These are phyloP conservation scores for Pristis pectinata DNA, from an alignment of 2,797 vertebrate genomes.

Conservation along the genomic window DNA sequence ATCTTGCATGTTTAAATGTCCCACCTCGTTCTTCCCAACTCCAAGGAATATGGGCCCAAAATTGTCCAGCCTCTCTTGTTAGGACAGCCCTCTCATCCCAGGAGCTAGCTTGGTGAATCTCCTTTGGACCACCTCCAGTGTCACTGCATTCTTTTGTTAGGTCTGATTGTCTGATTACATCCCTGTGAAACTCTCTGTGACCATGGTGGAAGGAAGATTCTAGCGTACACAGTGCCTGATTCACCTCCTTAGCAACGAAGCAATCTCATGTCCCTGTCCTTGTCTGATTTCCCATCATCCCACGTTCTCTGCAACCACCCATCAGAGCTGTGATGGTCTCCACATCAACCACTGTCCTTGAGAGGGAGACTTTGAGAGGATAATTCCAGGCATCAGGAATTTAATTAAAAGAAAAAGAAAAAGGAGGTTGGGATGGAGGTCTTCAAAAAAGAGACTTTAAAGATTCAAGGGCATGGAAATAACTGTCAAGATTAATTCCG, in stretches of 20 bases:
- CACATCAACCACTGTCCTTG: background rate
- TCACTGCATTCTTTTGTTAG: no score
- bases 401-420: background rate
- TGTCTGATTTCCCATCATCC: no score
- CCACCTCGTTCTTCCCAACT: no score
- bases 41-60: no score
- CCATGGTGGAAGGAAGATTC: no score
- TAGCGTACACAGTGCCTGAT: no score
- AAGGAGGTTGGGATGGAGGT: background rate
- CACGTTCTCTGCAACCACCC: background rate
- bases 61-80: background rate
- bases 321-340: background rate
- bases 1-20: no score
- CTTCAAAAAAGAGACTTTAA: background rate
- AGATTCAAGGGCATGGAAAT: background rate
- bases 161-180: no score
- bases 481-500: conserved; percentile 8
- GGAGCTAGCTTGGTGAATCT: no score
- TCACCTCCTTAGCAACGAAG: background rate
- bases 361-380: background rate
- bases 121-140: no score
- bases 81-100: no score
- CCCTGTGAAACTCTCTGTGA: background rate
- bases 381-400: background rate
- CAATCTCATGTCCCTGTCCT: background rate